A percentile compares a stretch with the other conserved stretches of the same genome.
Conservation (phyloP, 1,140 invertebrate genomes). For the Drosophila setifemur region DNA sequence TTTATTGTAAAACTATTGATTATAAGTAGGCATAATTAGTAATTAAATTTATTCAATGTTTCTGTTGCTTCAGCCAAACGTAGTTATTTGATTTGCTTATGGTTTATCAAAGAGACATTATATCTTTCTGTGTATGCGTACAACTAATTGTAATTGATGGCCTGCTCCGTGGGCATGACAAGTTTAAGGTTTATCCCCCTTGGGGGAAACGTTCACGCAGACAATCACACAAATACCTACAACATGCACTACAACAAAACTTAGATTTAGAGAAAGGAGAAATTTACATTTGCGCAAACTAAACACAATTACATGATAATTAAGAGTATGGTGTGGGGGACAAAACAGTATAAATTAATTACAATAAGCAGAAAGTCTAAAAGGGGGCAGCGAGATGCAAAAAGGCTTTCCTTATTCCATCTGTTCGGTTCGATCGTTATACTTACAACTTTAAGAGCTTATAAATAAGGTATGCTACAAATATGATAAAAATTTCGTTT, state of each 20-base stretch:
- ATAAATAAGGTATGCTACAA: constrained; percentile 30
- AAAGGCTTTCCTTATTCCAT: constrained; percentile 13
- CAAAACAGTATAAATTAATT: constrained; percentile 50
- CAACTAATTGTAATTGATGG: constrained; percentile 51
- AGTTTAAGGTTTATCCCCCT: constrained; percentile 35
- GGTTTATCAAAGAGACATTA: constrained; percentile 54
- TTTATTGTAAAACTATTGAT: constrained; percentile 30
- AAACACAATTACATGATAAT: constrained; percentile 19
- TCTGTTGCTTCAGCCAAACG: constrained; percentile 25
- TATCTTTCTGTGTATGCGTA: constrained; percentile 29
- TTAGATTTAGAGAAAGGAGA: constrained; percentile 44
- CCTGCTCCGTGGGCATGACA: constrained; percentile 46
- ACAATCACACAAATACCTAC: constrained; percentile 15
- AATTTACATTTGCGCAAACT: constrained; percentile 58
- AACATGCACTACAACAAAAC: constrained; percentile 28
- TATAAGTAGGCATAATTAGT: constrained; percentile 29
- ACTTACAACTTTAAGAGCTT: constrained; percentile 30
- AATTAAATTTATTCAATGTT: constrained; percentile 29
- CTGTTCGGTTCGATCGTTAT: constrained; percentile 11
- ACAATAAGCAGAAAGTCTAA: constrained; percentile 44
- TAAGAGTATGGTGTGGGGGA: constrained; percentile 16
- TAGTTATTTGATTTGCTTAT: constrained; percentile 45
- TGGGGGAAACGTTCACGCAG: constrained; percentile 12
- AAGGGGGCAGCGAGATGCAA: constrained; percentile 26
- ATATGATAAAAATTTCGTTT: constrained; percentile 26